Evolutionary conservation across 2,888 invertebrate species (phyloP), one percentile per base, ranked within the genome.

Genomic region (Tenthredo livida): DNA sequence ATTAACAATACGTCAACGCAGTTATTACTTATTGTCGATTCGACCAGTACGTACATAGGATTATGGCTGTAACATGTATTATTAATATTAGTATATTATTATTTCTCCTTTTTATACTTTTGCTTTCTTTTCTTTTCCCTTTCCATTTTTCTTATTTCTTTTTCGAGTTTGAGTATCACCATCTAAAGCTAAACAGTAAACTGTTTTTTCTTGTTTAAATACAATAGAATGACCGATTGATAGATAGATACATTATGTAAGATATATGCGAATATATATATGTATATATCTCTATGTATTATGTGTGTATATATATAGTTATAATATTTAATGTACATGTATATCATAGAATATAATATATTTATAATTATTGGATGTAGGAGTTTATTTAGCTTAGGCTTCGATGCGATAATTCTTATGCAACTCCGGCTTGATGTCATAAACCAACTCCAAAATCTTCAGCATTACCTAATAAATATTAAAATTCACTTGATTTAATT

Each of bases 401-500:
- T 94, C 93, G 85, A 94, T 89, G 92, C 96, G 96, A 94, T 96
- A 98, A 94, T 99, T 99, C 94, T 96, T 95, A 94, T 99, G 99
- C 89, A 99, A 95, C 94, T 98, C 97, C 4, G 98, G 98, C 94
- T 97, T 97, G 93, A 99, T 98, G 93, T 98, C 97, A 93, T 97
- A 98, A 73, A 99, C 98, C 93, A 97, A 95, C 88, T 96, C 95
- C 92, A 99, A 95, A 90, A 99, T 95, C 90, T 97, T 96, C 87
- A 95, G 93, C 93, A 98, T 97, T 50, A 97, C 97, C 97, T 97
- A 94, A 7, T 93, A 94, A 88, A 87, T 87, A 88, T 87, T 88
- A 89, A 86, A 83, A 65, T 65, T 84, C 86, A 89, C 84, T 6
- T 7, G 84, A 75, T 80, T 37, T 37, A 85, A 87, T 25, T 75